Evolutionary conservation across 2,797 vertebrate genomes (phyloP).

Genomic region (Artibeus jamaicensis): DNA sequence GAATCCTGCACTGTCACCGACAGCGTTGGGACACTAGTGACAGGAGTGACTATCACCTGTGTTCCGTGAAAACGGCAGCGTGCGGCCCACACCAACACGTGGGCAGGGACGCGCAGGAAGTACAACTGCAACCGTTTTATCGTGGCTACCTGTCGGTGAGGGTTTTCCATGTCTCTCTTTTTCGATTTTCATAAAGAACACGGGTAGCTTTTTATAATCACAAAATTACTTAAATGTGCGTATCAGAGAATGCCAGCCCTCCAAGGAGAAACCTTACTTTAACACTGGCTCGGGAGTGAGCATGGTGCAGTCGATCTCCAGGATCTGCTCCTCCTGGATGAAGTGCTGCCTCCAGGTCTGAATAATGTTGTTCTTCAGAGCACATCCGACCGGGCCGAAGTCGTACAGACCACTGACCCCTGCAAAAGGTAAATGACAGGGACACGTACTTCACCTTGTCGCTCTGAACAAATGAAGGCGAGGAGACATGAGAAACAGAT

Average conservation of each 20-base stretch:
- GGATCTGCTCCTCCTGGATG: slow-evolving; percentile 98
- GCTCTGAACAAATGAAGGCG: neutral
- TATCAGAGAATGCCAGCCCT: neutral
- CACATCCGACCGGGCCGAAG: slow-evolving; percentile 97
- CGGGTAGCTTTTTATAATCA: neutral
- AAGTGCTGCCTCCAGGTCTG: slow-evolving; percentile 98
- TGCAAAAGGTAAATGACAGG: slow-evolving; percentile 68
- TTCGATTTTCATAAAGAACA: neutral
- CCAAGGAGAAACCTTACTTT: slow-evolving; percentile 86
- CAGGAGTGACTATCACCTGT: neutral
- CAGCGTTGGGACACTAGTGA: neutral
- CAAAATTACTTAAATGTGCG: neutral
- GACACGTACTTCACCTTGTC: neutral
- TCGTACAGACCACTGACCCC: slow-evolving; percentile 98
- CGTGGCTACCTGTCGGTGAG: neutral
- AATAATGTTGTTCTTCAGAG: slow-evolving; percentile 98
- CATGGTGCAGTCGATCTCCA: slow-evolving; percentile 99
- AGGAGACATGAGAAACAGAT: neutral
- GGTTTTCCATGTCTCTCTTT: neutral
- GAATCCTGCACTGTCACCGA: neutral
- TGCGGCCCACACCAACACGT: neutral
- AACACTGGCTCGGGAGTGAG: slow-evolving; percentile 95
- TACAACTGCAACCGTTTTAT: neutral
- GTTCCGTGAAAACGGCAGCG: neutral
- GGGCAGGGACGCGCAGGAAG: neutral